Conservation (phyloP, 1,140 invertebrate species). For the Drosophila baimaii region DNA sequence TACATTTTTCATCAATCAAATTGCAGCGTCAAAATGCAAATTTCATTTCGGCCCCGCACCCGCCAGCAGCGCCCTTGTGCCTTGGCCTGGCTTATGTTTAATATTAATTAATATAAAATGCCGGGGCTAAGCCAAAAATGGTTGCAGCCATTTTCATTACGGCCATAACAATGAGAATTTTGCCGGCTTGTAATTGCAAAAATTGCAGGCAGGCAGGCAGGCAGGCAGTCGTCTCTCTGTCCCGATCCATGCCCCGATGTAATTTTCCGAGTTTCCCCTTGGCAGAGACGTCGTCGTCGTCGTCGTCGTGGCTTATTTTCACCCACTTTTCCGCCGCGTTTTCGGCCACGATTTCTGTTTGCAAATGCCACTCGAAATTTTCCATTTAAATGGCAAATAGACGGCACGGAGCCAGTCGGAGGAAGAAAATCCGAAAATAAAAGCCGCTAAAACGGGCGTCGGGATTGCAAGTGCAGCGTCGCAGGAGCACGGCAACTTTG, state of each 20-base stretch:
- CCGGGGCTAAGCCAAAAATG: constrained; percentile 63
- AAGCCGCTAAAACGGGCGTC: constrained; percentile 36
- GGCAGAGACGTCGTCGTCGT: constrained; percentile 2
- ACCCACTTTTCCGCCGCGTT: constrained; percentile 66
- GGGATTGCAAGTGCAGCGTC: constrained; percentile 42
- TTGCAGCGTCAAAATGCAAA: constrained; percentile 66
- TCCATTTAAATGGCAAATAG: constrained; percentile 76
- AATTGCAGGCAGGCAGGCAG: constrained; percentile 46
- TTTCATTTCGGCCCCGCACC: constrained; percentile 35
- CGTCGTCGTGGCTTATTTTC: constrained; percentile 63
- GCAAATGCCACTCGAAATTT: constrained; percentile 66
- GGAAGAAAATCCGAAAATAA: constrained; percentile 33
- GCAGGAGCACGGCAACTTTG: constrained; percentile 14
- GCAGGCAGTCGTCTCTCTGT: constrained; percentile 25
- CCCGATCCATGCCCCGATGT: constrained; percentile 18
- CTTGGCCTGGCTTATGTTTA: constrained; percentile 58
- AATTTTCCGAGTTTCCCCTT: constrained; percentile 46
- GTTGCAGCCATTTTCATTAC: constrained; percentile 74
- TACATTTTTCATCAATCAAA: constrained; percentile 80
- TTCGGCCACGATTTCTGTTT: constrained; percentile 73
- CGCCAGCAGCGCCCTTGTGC: not conserved
- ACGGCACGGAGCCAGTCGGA: constrained; percentile 10
- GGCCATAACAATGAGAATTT: constrained; percentile 72
- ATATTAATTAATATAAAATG: constrained; percentile 82
- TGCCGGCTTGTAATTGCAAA: constrained; percentile 72